A percentile compares a stretch with the other conserved stretches of the same genome.
Evolutionary conservation across 1,140 invertebrate species (phyloP).

Genomic region (Nebria ingens): DNA sequence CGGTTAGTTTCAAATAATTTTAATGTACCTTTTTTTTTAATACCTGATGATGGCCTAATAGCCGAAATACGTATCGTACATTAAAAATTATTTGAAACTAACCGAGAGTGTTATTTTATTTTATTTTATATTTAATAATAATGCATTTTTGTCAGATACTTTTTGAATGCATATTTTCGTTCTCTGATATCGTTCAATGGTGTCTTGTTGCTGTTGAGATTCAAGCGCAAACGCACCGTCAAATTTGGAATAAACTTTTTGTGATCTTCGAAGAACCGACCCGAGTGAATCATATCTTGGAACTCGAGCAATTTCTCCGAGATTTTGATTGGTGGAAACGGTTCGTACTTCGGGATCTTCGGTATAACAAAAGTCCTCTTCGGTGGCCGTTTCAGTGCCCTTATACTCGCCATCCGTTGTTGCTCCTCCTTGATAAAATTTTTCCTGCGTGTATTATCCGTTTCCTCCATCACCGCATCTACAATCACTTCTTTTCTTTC

Average conservation of each 20-base stretch:
- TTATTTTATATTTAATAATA: no score
- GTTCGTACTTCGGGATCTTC: neutral
- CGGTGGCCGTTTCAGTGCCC: conserved; percentile 3
- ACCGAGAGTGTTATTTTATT: no score
- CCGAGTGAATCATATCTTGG: neutral
- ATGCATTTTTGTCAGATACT: neutral
- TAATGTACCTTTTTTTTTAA: no score
- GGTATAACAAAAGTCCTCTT: neutral
- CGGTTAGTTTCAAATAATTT: no score
- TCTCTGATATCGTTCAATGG: neutral
- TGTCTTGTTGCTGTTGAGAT: neutral
- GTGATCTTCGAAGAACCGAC: neutral
- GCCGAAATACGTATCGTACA: no score
- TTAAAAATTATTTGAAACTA: no score
- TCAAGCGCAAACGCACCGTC: neutral
- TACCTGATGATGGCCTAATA: no score
- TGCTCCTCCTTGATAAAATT: neutral
- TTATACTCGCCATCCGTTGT: neutral
- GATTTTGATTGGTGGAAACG: neutral
- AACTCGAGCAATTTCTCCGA: neutral
- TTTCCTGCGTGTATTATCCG: neutral
- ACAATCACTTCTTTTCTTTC: neutral
- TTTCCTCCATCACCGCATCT: neutral
- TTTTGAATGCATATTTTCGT: neutral
- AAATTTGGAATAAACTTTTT: conserved; percentile 1